Percentiles rank a stretch among this genome's conserved stretches.
phyloP scores from a whole-genome alignment of 2,888 invertebrate genomes.

The Tiliacea citrago region DNA sequence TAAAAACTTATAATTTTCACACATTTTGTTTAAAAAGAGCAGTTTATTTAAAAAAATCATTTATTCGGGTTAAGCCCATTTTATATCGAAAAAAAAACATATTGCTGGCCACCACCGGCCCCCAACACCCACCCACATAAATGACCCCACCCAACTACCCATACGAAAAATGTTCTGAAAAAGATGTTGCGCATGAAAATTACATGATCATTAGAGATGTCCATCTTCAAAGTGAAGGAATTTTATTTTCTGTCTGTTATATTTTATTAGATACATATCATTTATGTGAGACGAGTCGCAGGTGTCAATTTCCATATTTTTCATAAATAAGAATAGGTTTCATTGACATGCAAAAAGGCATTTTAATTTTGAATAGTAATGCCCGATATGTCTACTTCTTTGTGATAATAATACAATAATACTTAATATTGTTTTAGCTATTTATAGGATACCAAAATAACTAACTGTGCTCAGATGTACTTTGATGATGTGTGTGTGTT shows the following conservation, averaged over 20 bases:
- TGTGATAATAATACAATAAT: neutral
- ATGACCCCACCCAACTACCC: neutral
- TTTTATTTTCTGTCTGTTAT: neutral
- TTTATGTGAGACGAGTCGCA: constrained; percentile 14
- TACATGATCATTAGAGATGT: neutral
- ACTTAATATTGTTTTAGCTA: neutral
- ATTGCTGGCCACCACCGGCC: too few species aligned
- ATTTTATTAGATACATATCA: neutral
- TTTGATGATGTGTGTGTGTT: too few species aligned
- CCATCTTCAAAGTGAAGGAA: neutral
- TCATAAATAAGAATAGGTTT: constrained; percentile 5
- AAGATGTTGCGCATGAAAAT: neutral
- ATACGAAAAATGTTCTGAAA: neutral
- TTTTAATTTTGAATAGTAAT: constrained; percentile 4
- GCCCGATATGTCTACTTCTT: neutral
- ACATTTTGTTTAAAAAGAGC: neutral
- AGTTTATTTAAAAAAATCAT: too few species aligned
- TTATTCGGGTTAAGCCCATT: too few species aligned
- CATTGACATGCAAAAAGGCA: neutral
- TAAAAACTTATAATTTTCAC: neutral
- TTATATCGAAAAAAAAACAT: too few species aligned
- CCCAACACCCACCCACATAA: neutral
- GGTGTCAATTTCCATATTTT: constrained; percentile 10
- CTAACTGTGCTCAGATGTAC: too few species aligned
- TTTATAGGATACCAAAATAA: too few species aligned